Base-by-base conservation (phyloP, 2,888 invertebrate genomes). In the Chirona hameri region DNA sequence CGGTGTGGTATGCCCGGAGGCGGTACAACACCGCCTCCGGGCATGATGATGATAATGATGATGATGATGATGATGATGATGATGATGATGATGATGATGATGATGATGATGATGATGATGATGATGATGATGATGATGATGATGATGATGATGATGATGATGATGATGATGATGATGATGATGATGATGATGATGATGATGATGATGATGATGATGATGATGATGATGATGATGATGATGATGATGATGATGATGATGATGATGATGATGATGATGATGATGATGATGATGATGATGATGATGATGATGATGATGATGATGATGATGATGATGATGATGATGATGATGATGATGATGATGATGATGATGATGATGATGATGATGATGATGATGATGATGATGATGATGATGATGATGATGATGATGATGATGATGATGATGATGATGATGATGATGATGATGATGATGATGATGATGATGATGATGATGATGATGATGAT, bases 51-150 rank as follows among this genome's bases (percentile, higher is more conserved):
- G 65, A 65, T n/a, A n/a, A 65, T n/a, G 65, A 65, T n/a, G 65
- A 65, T n/a, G 65, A 65, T n/a, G 65, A 65, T n/a, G 65, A 65
- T 65, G 65, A 65, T 65, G 65, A 65, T 65, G 65, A 65, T 65
- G 65, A 65, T 65, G 65, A 65, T 65, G 65, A 65, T 65, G 65
- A 65, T 65, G 65, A 65, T 65, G 65, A 65, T 65, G 65, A 65
- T 65, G 65, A 65, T 65, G 65, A 65, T 65, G 65, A 65, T 65
- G 65, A 65, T 65, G 65, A 65, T 65, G 65, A 65, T 65, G 65
- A 65, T 65, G 65, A 65, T 65, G 65, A 65, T 65, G 65, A 65
- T 65, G 65, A 65, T 65, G 65, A 65, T 65, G 65, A 65, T 65
- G 65, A 65, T 65, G 65, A 65, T 65, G 65, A 65, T 65, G 65